These are phyloP conservation scores for Bucorvus abyssinicus DNA, from an alignment of 2,797 vertebrate species.

Conservation along the genomic window DNA sequence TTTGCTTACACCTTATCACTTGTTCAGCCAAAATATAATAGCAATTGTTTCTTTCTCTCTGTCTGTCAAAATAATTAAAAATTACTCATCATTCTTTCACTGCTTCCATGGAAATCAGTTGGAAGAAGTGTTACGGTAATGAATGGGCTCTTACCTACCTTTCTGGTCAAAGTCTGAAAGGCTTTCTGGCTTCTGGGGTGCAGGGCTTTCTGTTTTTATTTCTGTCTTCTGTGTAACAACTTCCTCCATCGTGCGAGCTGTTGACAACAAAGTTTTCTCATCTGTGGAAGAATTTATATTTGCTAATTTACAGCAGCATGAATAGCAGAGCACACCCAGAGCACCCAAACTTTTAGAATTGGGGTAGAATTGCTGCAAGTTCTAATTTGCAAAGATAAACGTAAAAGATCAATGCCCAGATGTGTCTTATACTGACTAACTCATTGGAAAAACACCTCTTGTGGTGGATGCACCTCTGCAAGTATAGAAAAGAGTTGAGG, in stretches of 20 bases:
- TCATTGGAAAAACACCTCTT: background rate
- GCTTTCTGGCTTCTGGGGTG: background rate
- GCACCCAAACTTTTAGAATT: background rate
- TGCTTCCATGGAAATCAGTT: background rate
- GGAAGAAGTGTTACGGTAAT: background rate
- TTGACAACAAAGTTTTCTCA: background rate
- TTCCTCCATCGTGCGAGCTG: rapidly evolving
- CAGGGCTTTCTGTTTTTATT: background rate
- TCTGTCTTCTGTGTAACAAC: background rate
- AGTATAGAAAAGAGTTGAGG: background rate
- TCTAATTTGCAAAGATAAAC: background rate
- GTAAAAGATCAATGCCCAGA: background rate
- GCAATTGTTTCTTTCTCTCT: background rate
- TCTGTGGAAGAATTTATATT: background rate
- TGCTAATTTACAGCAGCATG: background rate
- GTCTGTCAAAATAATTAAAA: background rate
- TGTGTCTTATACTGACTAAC: background rate
- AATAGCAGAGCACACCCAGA: background rate
- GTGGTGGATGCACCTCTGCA: background rate
- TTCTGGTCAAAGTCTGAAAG: background rate
- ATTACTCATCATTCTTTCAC: background rate
- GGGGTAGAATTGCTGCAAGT: background rate
- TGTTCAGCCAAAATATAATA: background rate
- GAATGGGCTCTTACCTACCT: background rate
- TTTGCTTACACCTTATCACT: background rate